Evolutionary conservation across 2,113 vertebrate genomes (phyloP), one percentile per base, ranked within the genome.

Genomic region (Notechis scutatus): DNA sequence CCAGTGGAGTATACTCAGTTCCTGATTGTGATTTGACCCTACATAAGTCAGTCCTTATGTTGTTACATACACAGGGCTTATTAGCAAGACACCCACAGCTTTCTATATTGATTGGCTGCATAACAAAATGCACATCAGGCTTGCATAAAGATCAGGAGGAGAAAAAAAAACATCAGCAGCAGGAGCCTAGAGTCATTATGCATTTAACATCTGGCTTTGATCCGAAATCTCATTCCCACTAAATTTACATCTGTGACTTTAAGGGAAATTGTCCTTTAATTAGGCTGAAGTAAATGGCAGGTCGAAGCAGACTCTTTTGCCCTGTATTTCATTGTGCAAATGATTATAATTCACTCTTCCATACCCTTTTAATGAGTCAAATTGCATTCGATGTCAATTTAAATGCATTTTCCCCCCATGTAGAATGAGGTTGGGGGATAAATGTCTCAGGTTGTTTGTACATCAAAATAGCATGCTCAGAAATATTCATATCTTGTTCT

Each of bases 81-180:
- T 64, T 91, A 91, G 94, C 89, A 93, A 61, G 90, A 90, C 52
- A 96, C 85, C 95, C 85, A 89, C 93, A 93, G 95, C 87, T 42
- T 95, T 94, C 94, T 92, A 55, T 96, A 97, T 97, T 95, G 97
- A 97, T 97, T 93, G 95, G 26, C 94, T 96, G 93, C 95, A 94
- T 97, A 96, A 96, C 94, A 97, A 96, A 97, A 95, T 95, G 92
- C 88, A 47, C 96, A 97, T 96, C 95, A 95, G 86, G 92, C 95
- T 95, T 95, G 94, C 81, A 81, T 96, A 95, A 42, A 26, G 88
- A 92, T 92, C 93, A 54, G 18, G 54, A 9, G 57, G 8, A 87
- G 89, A 88, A 81, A 9, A 21, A 9, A 21, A 26, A 47, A 50
- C 42, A 29, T 91, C 95, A 88, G 91, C 94, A 94, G 91, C 0